A percentile compares a stretch with the other conserved stretches of the same genome.
These are phyloP conservation scores for Malurus alboscapulatus DNA, from an alignment of 2,113 vertebrate species.

Conservation along the genomic window DNA sequence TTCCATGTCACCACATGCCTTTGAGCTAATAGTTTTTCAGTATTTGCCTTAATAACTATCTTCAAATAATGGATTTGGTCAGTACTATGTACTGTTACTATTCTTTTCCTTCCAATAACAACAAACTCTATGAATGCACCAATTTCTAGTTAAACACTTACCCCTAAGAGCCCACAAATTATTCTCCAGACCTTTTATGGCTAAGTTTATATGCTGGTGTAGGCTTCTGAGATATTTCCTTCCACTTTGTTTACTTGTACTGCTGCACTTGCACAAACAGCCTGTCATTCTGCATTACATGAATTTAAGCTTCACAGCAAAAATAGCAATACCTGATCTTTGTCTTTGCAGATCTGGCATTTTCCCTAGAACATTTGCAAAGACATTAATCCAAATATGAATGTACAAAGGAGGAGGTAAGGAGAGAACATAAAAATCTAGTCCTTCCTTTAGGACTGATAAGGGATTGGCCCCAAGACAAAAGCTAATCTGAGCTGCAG, in stretches of 20 bases:
- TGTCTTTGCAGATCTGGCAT: conserved; percentile 5
- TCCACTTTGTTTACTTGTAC: not conserved
- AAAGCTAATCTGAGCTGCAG: not conserved
- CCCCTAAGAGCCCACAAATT: not conserved
- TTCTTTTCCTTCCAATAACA: not conserved
- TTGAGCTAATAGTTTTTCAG: conserved; percentile 41
- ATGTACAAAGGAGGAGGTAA: not conserved
- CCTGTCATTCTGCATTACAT: not conserved
- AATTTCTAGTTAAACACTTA: not conserved
- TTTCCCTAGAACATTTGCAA: not conserved
- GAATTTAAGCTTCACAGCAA: not conserved
- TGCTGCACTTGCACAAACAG: not conserved
- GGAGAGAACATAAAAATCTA: not conserved
- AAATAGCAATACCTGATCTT: conserved; percentile 24
- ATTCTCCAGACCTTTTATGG: conserved; percentile 2
- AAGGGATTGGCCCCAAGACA: not conserved
- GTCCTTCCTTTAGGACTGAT: not conserved
- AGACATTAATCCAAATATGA: not conserved
- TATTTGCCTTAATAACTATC: conserved; percentile 15
- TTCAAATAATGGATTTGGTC: not conserved
- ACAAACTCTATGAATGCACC: not conserved
- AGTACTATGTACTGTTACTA: not conserved
- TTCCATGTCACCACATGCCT: conserved; percentile 1
- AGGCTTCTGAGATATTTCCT: not conserved
- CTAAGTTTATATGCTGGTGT: not conserved